phyloP scores from a whole-genome alignment of 1,140 invertebrate genomes.

The Proales similis region DNA sequence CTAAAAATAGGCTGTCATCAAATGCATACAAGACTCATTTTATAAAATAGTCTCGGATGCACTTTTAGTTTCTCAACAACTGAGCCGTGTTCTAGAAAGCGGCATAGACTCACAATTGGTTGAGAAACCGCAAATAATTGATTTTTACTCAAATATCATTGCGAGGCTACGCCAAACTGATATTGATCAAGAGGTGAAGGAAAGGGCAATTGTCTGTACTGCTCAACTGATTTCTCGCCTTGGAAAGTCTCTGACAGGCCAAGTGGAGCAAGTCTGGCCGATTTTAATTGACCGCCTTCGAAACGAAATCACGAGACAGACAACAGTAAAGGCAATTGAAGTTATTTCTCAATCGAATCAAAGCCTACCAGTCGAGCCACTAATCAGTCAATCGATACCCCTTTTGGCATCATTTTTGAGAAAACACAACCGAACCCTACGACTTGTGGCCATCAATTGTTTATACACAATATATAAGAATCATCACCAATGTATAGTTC shows the following conservation, averaged over 20 bases:
- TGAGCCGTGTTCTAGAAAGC: constrained; percentile 85
- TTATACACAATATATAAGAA: constrained; percentile 81
- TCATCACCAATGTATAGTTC: constrained; percentile 59
- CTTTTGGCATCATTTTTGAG: constrained; percentile 84
- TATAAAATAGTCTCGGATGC: constrained; percentile 97
- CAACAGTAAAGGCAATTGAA: constrained; percentile 87
- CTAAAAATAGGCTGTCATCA: constrained; percentile 63
- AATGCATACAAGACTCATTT: constrained; percentile 83
- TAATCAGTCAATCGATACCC: constrained; percentile 65
- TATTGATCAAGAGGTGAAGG: constrained; percentile 96
- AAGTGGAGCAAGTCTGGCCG: constrained; percentile 70
- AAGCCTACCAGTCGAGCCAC: not conserved
- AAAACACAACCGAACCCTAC: constrained; percentile 91
- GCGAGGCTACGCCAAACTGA: constrained; percentile 78
- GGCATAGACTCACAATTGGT: constrained; percentile 59
- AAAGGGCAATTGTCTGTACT: constrained; percentile 85
- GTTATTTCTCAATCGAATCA: constrained; percentile 67
- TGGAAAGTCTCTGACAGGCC: constrained; percentile 72
- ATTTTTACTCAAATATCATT: constrained; percentile 76
- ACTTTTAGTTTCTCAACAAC: constrained; percentile 78
- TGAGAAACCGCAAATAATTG: constrained; percentile 67
- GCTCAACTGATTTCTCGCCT: constrained; percentile 85
- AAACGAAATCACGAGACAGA: constrained; percentile 92
- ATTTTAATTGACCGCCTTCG: constrained; percentile 85
- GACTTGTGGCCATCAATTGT: constrained; percentile 78